Conservation (phyloP, 23 tunicate genomes). For the Trididemnum nubilum region DNA sequence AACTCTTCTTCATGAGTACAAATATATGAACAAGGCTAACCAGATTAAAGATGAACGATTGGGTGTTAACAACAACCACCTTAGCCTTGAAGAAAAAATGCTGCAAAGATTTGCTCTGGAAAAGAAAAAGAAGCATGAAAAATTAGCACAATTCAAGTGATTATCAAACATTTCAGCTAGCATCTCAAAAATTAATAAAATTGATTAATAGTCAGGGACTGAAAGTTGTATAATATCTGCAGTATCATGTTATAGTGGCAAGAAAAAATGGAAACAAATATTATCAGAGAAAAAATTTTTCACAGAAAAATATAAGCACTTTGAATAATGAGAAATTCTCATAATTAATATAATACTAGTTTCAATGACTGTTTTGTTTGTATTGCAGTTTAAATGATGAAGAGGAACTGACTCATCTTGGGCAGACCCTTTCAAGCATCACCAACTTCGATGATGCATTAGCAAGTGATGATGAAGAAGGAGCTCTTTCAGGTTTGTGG, state of each 20-base stretch:
- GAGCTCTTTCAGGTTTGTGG: conserved; percentile 47
- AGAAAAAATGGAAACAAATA: too few relatives aligned
- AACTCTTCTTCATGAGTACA: conserved; percentile 73
- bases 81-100: conserved; percentile 83
- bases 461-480: conserved; percentile 58
- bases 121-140: conserved; percentile 78
- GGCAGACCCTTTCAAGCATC: conserved; percentile 69
- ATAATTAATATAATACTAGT: too few relatives aligned
- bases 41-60: conserved; percentile 62
- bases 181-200: neutral
- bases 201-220: neutral
- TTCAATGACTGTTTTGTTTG: too few relatives aligned
- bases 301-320: too few relatives aligned
- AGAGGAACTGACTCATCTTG: conserved; percentile 90
- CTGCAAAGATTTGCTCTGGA: conserved; percentile 79
- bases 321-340: too few relatives aligned
- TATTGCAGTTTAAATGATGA: conserved; percentile 77
- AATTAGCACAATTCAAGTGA: conserved; percentile 77
- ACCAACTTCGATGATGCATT: conserved; percentile 45
- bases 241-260: too few relatives aligned
- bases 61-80: conserved; percentile 47
- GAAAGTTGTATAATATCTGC: too few relatives aligned
- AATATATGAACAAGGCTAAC: conserved; percentile 63
- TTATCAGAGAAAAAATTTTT: too few relatives aligned
- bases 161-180: neutral